phyloP scores from a whole-genome alignment of 2,888 invertebrate species.

The Leptinotarsa haldemani region DNA sequence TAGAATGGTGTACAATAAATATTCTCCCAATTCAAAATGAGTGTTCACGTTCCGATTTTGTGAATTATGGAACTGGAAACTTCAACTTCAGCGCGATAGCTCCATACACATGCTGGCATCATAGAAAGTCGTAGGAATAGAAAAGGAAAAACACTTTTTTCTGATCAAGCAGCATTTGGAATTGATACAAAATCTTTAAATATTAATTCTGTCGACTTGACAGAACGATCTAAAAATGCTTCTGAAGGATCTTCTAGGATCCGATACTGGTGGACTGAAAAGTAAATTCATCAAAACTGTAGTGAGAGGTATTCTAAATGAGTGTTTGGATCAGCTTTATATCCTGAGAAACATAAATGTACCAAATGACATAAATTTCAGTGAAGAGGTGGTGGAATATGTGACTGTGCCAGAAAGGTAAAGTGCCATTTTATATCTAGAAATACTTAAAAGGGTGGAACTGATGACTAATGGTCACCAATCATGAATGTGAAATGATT shows the following conservation, averaged over 20 bases:
- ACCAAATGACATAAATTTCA: constrained; percentile 23
- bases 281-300: constrained; percentile 27
- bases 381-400: constrained; percentile 29
- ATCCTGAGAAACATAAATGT: constrained; percentile 48
- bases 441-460: too few relatives aligned
- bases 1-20: too few relatives aligned
- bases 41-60: too few relatives aligned
- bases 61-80: too few relatives aligned
- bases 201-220: background rate
- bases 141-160: too few relatives aligned
- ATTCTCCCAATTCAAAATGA: too few relatives aligned
- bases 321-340: constrained; percentile 48
- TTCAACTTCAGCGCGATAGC: too few relatives aligned
- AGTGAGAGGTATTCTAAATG: constrained; percentile 37
- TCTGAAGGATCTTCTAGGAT: background rate
- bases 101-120: too few relatives aligned
- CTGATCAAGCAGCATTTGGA: background rate
- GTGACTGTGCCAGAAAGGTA: constrained; percentile 35
- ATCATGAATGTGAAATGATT: too few relatives aligned
- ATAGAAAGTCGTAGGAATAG: too few relatives aligned
- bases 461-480: too few relatives aligned
- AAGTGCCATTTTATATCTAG: background rate
- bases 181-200: background rate
- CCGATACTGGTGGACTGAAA: background rate
- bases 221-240: constrained; percentile 3